Percentiles rank a stretch among this genome's conserved stretches.
Evolutionary conservation across 2,797 vertebrate genomes (phyloP).

Genomic region (Columba guinea): DNA sequence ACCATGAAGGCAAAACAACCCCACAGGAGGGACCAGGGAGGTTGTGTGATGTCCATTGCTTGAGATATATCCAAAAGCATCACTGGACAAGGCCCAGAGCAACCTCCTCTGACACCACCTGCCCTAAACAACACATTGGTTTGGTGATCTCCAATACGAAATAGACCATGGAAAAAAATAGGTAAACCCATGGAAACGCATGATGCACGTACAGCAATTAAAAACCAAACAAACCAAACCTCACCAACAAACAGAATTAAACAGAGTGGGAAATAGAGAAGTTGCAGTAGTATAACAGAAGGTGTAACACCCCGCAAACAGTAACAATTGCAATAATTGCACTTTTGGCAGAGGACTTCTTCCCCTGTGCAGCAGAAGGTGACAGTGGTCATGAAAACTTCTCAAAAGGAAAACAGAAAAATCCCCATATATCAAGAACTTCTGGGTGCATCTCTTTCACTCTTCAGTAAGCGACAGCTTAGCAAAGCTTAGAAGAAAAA

Average conservation of each 20-base stretch:
- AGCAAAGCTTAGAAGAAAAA: too few species aligned
- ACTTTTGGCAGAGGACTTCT: accelerated
- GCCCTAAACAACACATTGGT: neutral
- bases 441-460: accelerated
- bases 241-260: too few species aligned
- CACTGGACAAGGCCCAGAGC: neutral
- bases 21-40: too few species aligned
- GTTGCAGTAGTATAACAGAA: neutral
- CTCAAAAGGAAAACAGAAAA: accelerated
- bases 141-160: accelerated
- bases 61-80: neutral
- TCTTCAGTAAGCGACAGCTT: too few species aligned
- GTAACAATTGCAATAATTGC: accelerated
- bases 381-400: accelerated
- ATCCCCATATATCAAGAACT: accelerated
- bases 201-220: accelerated
- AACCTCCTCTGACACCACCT: neutral
- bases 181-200: neutral
- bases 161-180: neutral
- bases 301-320: accelerated
- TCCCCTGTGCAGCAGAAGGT: accelerated
- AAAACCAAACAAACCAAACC: too few species aligned
- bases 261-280: neutral
- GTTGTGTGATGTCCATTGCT: too few species aligned
- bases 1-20: too few species aligned